Percentiles rank a stretch among this genome's conserved stretches.
phyloP scores from a whole-genome alignment of 2,113 vertebrate species.

The Perca fluviatilis region DNA sequence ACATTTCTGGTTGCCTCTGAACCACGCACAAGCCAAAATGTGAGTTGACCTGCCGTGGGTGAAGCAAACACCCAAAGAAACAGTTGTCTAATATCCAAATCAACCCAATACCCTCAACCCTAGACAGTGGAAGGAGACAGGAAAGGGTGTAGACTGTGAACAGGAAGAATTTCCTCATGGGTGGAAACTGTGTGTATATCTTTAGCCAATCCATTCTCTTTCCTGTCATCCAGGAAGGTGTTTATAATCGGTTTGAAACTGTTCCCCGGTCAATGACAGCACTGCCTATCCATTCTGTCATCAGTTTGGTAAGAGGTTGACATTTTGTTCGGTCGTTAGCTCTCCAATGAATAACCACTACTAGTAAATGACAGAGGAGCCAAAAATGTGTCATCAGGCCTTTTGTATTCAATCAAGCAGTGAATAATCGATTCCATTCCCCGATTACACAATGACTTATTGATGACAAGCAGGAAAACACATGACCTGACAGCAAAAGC shows the following conservation, averaged over 20 bases:
- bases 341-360: constrained; percentile 51
- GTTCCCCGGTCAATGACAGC: not conserved
- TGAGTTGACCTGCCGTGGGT: not conserved
- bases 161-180: constrained; percentile 71
- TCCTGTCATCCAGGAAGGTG: constrained; percentile 49
- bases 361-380: constrained; percentile 25
- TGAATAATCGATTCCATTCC: constrained; percentile 59
- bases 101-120: constrained; percentile 46
- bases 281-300: constrained; percentile 1
- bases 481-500: constrained; percentile 41
- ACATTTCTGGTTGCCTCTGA: constrained; percentile 46
- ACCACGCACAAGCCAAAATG: constrained; percentile 21
- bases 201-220: constrained; percentile 46
- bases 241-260: constrained; percentile 16
- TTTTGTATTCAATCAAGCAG: not conserved
- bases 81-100: constrained; percentile 33
- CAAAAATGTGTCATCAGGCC: constrained; percentile 58
- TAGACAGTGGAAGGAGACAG: constrained; percentile 76
- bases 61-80: constrained; percentile 20
- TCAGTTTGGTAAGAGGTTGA: not conserved
- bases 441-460: constrained; percentile 30
- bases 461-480: constrained; percentile 47
- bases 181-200: constrained; percentile 46
- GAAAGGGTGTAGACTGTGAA: constrained; percentile 71
- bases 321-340: constrained; percentile 35